Conservation (phyloP, 2,113 vertebrate genomes). For the Platysternon megacephalum region DNA sequence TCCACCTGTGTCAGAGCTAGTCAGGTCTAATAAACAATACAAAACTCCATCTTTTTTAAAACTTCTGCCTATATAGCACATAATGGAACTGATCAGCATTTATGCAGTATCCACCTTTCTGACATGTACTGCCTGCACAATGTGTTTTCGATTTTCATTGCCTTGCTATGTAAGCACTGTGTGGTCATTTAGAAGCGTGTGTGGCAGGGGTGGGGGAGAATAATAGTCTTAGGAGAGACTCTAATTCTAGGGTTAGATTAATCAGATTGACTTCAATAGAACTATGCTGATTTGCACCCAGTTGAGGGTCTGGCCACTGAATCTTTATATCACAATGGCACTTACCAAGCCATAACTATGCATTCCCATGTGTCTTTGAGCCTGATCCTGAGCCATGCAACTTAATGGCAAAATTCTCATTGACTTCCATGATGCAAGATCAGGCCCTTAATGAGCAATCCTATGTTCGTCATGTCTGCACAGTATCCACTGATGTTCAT, state of each 20-base stretch:
- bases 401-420: neutral
- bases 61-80: neutral
- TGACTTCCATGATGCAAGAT: neutral
- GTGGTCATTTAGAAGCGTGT: neutral
- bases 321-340: neutral
- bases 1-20: conserved; percentile 38
- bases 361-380: neutral
- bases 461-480: neutral
- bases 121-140: neutral
- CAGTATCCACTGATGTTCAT: neutral
- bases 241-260: neutral
- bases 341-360: neutral
- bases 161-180: neutral
- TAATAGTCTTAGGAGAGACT: neutral
- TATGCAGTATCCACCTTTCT: neutral
- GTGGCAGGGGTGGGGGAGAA: neutral
- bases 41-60: neutral
- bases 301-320: neutral
- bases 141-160: neutral
- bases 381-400: neutral
- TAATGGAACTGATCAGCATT: neutral
- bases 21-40: neutral
- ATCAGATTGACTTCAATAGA: neutral
- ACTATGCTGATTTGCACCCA: accelerated
- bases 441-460: neutral